Conservation (phyloP, 37 sponge, comb jelly and placozoan genomes). For the Oopsacas minuta region DNA sequence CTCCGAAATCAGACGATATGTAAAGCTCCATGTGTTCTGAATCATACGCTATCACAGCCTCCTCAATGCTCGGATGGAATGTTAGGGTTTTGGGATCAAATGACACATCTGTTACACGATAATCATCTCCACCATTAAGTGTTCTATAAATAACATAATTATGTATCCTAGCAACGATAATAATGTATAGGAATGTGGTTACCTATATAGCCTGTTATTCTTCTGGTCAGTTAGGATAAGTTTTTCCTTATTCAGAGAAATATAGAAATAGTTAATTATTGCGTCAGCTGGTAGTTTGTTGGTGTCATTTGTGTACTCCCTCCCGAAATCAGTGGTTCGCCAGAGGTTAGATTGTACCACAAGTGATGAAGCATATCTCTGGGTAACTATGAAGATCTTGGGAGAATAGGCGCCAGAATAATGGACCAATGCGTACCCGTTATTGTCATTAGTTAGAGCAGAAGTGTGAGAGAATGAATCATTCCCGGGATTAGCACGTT, state of each 20-base stretch:
- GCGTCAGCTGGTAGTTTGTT: background rate
- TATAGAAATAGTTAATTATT: background rate
- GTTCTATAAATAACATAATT: background rate
- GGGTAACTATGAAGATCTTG: background rate
- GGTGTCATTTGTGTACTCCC: background rate
- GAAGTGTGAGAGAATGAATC: background rate
- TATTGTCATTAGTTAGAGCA: background rate
- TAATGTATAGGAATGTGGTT: background rate
- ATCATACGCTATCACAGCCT: background rate
- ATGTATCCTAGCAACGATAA: background rate
- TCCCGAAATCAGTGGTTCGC: background rate
- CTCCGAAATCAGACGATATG: background rate
- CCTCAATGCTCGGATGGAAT: background rate
- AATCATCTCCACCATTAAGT: background rate
- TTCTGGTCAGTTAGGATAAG: background rate
- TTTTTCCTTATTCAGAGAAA: background rate
- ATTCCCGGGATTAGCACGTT: background rate
- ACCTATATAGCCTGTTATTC: constrained; percentile 5
- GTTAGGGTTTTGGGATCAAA: background rate
- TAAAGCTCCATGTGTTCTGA: background rate
- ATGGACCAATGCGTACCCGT: background rate
- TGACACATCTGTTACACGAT: background rate
- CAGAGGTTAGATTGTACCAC: background rate
- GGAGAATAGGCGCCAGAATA: background rate
- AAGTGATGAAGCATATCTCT: background rate